Evolutionary conservation across 2,113 vertebrate species (phyloP), one percentile per base, ranked within the genome.

Genomic region (Acanthisitta chloris): DNA sequence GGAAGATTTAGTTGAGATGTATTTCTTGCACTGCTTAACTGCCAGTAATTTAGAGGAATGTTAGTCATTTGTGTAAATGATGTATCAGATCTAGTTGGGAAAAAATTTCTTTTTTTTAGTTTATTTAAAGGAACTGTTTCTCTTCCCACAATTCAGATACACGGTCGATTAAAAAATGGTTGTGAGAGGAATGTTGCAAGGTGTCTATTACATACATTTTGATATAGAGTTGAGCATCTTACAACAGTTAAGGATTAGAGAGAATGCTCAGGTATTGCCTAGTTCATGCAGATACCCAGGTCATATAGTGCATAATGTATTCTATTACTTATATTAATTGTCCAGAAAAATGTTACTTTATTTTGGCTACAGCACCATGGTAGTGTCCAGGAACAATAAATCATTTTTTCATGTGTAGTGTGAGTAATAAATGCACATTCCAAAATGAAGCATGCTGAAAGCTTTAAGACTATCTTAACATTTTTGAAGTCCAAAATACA

Each of bases 171-270:
- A 31, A 38, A 25, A 69, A 79, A 55, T 43, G 46, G 24, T 43
- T 43, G 10, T 45, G 58, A 29, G 36, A 17, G 13, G 79, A 82
- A 34, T 92, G 80, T 71, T 96, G 48, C 71, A 73, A 93, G 87
- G 64, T 96, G 74, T 62, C 57, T 43, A 49, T 31, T 29, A 43
- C 90, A 91, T 96, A 88, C 74, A 91, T 97, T 97, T 96, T 96
- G 84, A 92, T 83, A 70, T 83, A 80, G 62, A 84, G 59, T 89
- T 52, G 64, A 28, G 65, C 57, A 79, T 94, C 57, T 96, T 67
- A 4, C 3, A 79, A 36, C 57, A 92, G 9, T 45, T 74, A 48
- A 52, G 19, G 17, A 38, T 59, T 38, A 24, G 38, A 84, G 17
- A 49, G 81, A 36, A 92, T 59, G 45, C 13, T 79, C 1, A 1